A percentile compares a stretch with the other conserved stretches of the same genome.
phyloP scores from a whole-genome alignment of 2,888 invertebrate species.

The Diogma glabrata region DNA sequence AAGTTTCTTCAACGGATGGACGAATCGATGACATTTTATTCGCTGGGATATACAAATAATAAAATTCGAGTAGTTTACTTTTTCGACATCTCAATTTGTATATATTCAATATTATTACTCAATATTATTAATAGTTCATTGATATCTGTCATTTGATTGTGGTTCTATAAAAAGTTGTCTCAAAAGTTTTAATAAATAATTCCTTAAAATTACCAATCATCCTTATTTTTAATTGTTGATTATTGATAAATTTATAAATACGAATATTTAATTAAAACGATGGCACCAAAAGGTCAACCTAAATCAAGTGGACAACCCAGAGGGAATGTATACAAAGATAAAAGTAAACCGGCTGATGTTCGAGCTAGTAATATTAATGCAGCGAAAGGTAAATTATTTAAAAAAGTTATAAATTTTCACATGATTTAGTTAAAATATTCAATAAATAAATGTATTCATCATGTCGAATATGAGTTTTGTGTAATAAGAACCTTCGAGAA shows the following conservation, averaged over 20 bases:
- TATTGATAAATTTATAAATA: neutral
- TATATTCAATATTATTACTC: too few relatives aligned
- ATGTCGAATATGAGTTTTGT: too few relatives aligned
- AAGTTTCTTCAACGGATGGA: too few relatives aligned
- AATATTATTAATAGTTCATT: neutral
- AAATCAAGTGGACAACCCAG: conserved; percentile 27
- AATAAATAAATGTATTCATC: too few relatives aligned
- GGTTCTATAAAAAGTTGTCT: neutral
- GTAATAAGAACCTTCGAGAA: conserved; percentile 2
- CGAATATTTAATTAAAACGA: conserved; percentile 17
- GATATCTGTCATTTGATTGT: conserved; percentile 5
- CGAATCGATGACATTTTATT: too few relatives aligned
- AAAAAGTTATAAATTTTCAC: too few relatives aligned
- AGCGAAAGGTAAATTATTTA: conserved; percentile 95
- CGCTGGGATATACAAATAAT: too few relatives aligned
- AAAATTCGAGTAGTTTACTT: too few relatives aligned
- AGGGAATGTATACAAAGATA: conserved; percentile 67
- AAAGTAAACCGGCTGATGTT: conserved; percentile 90
- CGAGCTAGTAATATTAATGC: conserved; percentile 93
- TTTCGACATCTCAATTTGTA: too few relatives aligned
- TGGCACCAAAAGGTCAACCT: conserved; percentile 31
- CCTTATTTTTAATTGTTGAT: neutral
- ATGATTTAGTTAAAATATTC: too few relatives aligned
- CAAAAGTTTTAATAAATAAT: conserved; percentile 4
- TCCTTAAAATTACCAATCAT: conserved; percentile 6